Percentiles rank a stretch among this genome's conserved stretches.
Conservation (phyloP, 2,113 vertebrate genomes). For the Laticauda laticaudata region DNA sequence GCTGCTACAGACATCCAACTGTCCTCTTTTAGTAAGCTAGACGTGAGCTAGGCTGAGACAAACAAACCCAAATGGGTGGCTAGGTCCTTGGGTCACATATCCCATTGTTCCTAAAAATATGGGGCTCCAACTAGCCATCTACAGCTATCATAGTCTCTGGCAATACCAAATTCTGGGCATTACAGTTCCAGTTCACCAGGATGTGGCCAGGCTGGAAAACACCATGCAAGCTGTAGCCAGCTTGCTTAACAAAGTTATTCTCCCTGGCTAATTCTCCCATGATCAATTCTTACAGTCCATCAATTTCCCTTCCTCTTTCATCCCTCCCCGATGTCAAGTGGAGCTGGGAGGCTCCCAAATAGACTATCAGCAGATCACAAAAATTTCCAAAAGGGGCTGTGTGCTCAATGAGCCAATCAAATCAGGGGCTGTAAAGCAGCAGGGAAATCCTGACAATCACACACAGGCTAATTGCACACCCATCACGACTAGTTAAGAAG, state of each 20-base stretch:
- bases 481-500: background rate
- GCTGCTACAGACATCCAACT: background rate
- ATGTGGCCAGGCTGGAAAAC: background rate
- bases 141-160: background rate
- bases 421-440: background rate
- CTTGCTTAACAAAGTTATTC: background rate
- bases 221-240: background rate
- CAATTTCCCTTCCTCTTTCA: background rate
- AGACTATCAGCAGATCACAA: background rate
- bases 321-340: accelerated
- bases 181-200: background rate
- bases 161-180: background rate
- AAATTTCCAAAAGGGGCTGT: background rate
- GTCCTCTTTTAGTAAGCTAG: background rate
- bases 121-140: background rate
- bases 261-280: background rate
- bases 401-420: background rate
- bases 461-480: background rate
- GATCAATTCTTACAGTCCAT: background rate
- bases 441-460: background rate
- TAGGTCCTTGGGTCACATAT: background rate
- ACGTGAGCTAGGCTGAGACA: background rate
- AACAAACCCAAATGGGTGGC: background rate
- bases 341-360: background rate
- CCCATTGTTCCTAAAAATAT: background rate